phyloP scores from a whole-genome alignment of 92 coral and sea anemone genomes.

The Porites divaricata region DNA sequence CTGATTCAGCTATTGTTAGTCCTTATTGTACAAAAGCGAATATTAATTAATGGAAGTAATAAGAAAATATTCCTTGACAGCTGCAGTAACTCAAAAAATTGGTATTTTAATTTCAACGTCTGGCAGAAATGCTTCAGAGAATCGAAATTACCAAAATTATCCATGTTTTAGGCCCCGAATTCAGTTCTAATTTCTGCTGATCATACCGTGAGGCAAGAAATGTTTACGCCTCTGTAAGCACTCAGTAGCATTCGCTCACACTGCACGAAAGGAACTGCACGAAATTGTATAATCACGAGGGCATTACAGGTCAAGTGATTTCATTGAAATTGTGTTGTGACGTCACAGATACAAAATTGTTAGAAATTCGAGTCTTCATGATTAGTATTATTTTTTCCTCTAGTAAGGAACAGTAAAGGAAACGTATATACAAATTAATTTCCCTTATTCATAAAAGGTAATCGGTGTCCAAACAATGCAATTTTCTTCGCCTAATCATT shows the following conservation, averaged over 20 bases:
- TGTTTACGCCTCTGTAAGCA: not conserved
- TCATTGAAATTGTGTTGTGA: not conserved
- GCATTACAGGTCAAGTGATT: not conserved
- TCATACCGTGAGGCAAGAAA: not conserved
- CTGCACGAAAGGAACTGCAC: conserved; percentile 7
- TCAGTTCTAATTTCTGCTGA: not conserved
- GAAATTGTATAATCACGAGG: not conserved
- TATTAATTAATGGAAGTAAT: too few relatives aligned
- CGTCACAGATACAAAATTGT: not conserved
- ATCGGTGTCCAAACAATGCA: too few relatives aligned
- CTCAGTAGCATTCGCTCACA: not conserved
- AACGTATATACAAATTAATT: too few relatives aligned
- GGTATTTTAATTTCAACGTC: too few relatives aligned
- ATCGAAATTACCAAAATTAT: not conserved
- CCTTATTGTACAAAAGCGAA: too few relatives aligned
- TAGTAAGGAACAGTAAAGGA: too few relatives aligned
- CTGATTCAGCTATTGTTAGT: not conserved
- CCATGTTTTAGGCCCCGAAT: not conserved
- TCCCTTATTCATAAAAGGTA: too few relatives aligned
- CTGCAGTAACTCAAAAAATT: too few relatives aligned
- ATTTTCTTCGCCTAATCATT: too few relatives aligned
- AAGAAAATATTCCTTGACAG: too few relatives aligned
- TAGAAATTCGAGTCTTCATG: too few relatives aligned
- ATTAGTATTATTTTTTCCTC: too few relatives aligned
- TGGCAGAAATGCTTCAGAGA: not conserved